Conservation (phyloP, 2,797 vertebrate genomes). For the Discoglossus pictus region DNA sequence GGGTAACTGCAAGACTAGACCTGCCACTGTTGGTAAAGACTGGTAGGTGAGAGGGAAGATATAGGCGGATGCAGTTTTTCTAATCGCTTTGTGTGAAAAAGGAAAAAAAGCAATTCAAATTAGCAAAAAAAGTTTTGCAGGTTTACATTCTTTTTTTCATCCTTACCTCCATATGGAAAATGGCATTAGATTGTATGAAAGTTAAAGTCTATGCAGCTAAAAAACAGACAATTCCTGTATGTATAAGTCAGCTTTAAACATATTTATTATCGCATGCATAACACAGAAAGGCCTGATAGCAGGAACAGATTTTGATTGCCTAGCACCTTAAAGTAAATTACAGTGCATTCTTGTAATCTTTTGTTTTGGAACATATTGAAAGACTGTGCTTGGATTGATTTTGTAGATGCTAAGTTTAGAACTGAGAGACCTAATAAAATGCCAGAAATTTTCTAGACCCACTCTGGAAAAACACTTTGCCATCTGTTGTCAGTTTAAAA, state of each 20-base stretch:
- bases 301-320: conserved; percentile 27
- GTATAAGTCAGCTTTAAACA: background rate
- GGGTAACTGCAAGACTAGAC: too few species aligned
- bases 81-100: too few species aligned
- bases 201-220: background rate
- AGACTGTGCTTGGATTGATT: conserved; percentile 10
- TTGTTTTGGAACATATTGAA: conserved; percentile 38
- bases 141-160: background rate
- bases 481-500: conserved; percentile 26
- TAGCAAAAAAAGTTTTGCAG: too few species aligned
- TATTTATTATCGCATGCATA: conserved; percentile 2
- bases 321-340: conserved; percentile 32
- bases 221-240: conserved; percentile 4
- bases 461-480: conserved; percentile 31
- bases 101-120: too few species aligned
- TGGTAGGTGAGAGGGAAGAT: too few species aligned
- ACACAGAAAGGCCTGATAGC: conserved; percentile 1
- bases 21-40: too few species aligned
- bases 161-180: background rate
- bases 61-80: too few species aligned
- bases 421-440: conserved; percentile 16
- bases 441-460: conserved; percentile 26
- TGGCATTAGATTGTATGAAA: background rate
- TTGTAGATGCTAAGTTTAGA: conserved; percentile 2
- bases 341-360: conserved; percentile 19